Conservation (phyloP, 2,888 invertebrate species). For the Eutolmus rufibarbis region DNA sequence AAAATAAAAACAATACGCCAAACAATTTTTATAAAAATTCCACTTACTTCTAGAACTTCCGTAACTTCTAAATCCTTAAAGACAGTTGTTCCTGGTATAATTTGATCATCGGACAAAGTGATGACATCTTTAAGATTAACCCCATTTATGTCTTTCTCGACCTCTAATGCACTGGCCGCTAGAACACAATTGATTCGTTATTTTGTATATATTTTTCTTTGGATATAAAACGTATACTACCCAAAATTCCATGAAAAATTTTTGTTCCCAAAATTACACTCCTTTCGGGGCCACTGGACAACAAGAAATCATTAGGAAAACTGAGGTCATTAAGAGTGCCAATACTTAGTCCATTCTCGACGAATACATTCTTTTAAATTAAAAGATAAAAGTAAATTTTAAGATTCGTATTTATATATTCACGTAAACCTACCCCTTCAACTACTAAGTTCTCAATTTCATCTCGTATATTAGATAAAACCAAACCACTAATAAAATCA, state of each 20-base stretch:
- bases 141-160: conserved; percentile 62
- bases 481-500: conserved; percentile 60
- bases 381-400: neutral
- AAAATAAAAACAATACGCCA: too few species aligned
- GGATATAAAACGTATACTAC: conserved; percentile 46
- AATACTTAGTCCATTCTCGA: conserved; percentile 56
- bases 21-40: too few species aligned
- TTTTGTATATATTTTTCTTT: neutral
- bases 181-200: neutral
- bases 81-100: conserved; percentile 61
- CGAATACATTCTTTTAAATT: conserved; percentile 59
- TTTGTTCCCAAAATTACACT: conserved; percentile 64
- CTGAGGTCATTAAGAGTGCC: conserved; percentile 63
- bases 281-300: conserved; percentile 55
- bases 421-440: conserved; percentile 62
- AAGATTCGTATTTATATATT: neutral
- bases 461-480: conserved; percentile 61
- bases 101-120: conserved; percentile 62
- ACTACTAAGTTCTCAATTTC: conserved; percentile 62
- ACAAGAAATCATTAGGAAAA: conserved; percentile 66
- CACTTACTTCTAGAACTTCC: conserved; percentile 62
- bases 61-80: conserved; percentile 66
- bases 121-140: conserved; percentile 63
- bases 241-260: conserved; percentile 61
- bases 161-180: conserved; percentile 58